phyloP scores from a whole-genome alignment of 2,888 invertebrate species.

The Lepidochitona cinerea region DNA sequence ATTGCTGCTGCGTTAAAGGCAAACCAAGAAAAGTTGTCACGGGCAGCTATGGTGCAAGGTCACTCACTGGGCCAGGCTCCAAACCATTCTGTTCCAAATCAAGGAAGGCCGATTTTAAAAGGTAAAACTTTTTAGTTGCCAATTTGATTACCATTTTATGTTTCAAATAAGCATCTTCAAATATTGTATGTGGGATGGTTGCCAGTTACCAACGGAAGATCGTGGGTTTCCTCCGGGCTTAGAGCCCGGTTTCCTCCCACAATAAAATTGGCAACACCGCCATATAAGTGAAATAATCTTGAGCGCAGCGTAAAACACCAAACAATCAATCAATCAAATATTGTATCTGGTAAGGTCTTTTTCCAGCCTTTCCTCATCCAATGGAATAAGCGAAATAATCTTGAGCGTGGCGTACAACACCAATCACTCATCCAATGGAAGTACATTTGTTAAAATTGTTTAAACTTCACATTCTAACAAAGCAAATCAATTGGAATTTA shows the following conservation, averaged over 20 bases:
- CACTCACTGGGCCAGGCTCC: slow-evolving; percentile 36
- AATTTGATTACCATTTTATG: neutral
- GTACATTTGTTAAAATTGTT: too few relatives aligned
- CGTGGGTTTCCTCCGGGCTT: neutral
- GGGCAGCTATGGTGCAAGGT: slow-evolving; percentile 42
- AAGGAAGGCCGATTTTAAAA: slow-evolving; percentile 61
- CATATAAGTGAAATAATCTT: neutral
- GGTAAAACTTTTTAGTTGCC: slow-evolving; percentile 29
- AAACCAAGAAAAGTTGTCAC: slow-evolving; percentile 7
- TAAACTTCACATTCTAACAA: too few relatives aligned
- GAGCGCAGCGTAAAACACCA: too few relatives aligned
- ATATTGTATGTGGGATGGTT: neutral
- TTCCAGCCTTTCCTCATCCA: too few relatives aligned
- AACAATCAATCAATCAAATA: too few relatives aligned
- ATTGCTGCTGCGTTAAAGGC: neutral
- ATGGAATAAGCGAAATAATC: too few relatives aligned
- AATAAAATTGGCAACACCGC: neutral
- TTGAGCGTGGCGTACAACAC: too few relatives aligned
- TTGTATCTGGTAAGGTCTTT: too few relatives aligned
- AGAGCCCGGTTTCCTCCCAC: neutral
- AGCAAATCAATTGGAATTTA: too few relatives aligned
- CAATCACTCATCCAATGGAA: too few relatives aligned
- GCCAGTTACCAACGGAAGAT: neutral
- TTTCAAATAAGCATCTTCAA: neutral
- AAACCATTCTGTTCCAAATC: slow-evolving; percentile 14